Percentiles rank a stretch among this genome's conserved stretches.
phyloP scores from a whole-genome alignment of 2,888 invertebrate genomes.

The Ferdinandea cuprea region DNA sequence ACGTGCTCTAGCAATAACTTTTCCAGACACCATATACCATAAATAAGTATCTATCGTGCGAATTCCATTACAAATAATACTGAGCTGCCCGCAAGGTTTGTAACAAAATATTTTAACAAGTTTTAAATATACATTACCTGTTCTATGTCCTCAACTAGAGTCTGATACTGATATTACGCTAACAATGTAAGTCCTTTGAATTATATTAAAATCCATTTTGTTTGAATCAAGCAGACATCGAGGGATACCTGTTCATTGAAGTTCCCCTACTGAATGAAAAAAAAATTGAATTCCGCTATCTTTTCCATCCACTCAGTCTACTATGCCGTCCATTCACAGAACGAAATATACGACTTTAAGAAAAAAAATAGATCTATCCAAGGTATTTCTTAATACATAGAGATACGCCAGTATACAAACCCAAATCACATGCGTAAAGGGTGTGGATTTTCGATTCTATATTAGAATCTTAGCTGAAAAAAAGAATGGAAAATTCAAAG shows the following conservation, averaged over 20 bases:
- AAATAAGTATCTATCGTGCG: neutral
- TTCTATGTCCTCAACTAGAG: neutral
- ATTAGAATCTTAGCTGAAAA: slow-evolving; percentile 64
- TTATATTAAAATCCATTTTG: neutral
- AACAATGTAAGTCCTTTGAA: slow-evolving; percentile 7
- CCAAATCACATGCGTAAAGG: slow-evolving; percentile 43
- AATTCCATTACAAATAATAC: neutral
- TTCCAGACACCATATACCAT: neutral
- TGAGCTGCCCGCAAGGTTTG: neutral
- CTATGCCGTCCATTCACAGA: slow-evolving; percentile 18
- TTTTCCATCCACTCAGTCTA: too few relatives aligned
- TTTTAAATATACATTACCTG: slow-evolving; percentile 19
- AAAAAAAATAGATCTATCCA: slow-evolving; percentile 55
- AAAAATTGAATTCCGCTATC: slow-evolving; percentile 41
- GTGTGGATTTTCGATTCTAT: slow-evolving; percentile 66
- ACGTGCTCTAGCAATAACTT: neutral
- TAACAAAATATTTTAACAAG: neutral
- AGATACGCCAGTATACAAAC: slow-evolving; percentile 21
- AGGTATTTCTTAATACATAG: slow-evolving; percentile 42
- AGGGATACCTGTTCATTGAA: slow-evolving; percentile 14
- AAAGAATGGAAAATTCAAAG: slow-evolving; percentile 69
- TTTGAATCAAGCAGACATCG: slow-evolving; percentile 6
- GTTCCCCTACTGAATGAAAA: slow-evolving; percentile 9
- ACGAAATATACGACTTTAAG: slow-evolving; percentile 45
- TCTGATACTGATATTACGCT: neutral